These are phyloP conservation scores for Amphiura filiformis DNA, from an alignment of 35 echinoderm and acorn worm genomes.

Conservation along the genomic window DNA sequence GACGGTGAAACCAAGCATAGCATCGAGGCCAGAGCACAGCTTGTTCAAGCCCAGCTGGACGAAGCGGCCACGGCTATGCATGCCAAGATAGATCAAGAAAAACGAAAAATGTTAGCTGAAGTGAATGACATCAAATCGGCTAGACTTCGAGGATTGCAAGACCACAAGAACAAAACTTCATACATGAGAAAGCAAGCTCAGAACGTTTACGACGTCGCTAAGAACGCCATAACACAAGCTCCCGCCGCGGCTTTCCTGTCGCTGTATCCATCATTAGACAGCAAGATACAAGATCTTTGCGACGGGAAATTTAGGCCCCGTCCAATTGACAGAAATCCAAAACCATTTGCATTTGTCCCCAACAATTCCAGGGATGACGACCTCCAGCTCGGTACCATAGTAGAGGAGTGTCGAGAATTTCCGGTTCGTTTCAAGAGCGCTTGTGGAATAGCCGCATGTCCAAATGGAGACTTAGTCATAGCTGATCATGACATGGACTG, in stretches of 20 bases:
- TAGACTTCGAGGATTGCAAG: not conserved
- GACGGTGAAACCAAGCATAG: not conserved
- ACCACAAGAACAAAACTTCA: not conserved
- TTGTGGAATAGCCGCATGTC: not conserved
- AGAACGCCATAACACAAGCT: not conserved
- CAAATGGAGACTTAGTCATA: constrained; percentile 12
- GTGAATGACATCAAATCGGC: not conserved
- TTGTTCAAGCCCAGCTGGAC: not conserved
- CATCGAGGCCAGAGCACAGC: not conserved
- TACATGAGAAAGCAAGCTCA: constrained; percentile 10
- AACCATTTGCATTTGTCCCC: not conserved
- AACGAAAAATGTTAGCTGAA: not conserved
- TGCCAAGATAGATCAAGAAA: not conserved
- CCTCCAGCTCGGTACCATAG: not conserved
- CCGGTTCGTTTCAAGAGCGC: constrained; percentile 10
- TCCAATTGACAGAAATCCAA: not conserved
- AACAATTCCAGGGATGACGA: not conserved
- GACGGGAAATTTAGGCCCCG: not conserved
- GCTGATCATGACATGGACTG: not conserved
- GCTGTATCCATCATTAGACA: not conserved
- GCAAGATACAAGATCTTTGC: not conserved
- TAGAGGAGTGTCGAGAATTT: not conserved
- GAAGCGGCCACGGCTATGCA: not conserved
- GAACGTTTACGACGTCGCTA: not conserved
- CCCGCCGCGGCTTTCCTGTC: not conserved